Evolutionary conservation across 1,140 invertebrate genomes (phyloP), one percentile per base, ranked within the genome.

Genomic region (Chironomus tepperi): DNA sequence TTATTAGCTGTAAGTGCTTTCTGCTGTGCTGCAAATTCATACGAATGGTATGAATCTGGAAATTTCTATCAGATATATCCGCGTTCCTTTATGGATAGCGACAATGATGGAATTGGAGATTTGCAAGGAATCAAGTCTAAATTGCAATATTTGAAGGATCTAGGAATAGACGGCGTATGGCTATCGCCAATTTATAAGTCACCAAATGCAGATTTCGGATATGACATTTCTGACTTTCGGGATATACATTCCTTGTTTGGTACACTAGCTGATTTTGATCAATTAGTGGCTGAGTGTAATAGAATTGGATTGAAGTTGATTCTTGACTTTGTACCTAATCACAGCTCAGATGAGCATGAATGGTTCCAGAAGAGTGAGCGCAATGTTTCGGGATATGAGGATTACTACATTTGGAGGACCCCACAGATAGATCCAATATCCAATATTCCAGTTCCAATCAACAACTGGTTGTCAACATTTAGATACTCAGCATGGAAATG

Each of bases 241-340:
- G 79, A 84, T 18, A 85, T 92, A 57, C 85, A 89, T 74, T 79
- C 84, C 0, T 80, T 83, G 10, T 89, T 87, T 77, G 90, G 90
- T 2, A 89, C 85, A 0, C 78, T 91, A 79, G 80, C 83, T n/a
- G 88, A 91, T 73, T 90, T 91, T 76, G 83, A 87, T 1, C 77
- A 80, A 0, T 81, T 91, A 2, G 74, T 86, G 42, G 76, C 70
- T 0, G 77, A 79, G 67, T 82, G 84, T 0, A 84, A 84, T 76
- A 47, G 75, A 79, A 1, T 74, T 18, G 75, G 64, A 75, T 64
- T 84, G 7, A 81, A 79, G 75, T 79, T 84, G 0, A 81, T 92
- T 0, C 76, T 92, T 74, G 91, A 93, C 79, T 89, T 91, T 75
- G 89, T 92, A 1, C 90, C 90, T 0, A 92, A 92, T 79, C 89